phyloP scores from a whole-genome alignment of 2,888 invertebrate genomes.

The Drosophila mercatorum region DNA sequence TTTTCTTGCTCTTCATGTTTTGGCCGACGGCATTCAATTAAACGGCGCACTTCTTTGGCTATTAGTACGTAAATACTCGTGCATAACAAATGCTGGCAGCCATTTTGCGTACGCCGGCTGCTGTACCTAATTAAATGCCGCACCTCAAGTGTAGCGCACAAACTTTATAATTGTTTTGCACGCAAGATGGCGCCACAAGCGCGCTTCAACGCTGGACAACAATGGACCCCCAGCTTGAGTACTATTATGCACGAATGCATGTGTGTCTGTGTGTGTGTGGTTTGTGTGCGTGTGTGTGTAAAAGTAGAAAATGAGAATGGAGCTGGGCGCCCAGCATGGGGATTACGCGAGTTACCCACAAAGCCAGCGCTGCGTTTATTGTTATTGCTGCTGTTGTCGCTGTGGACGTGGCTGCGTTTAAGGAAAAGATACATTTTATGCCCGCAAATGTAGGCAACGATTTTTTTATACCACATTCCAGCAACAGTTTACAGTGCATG shows the following conservation, averaged over 20 bases:
- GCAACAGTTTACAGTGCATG: slow-evolving; percentile 8
- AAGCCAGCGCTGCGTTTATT: slow-evolving; percentile 44
- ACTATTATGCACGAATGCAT: slow-evolving; percentile 2
- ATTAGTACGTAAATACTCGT: slow-evolving; percentile 70
- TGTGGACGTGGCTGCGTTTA: slow-evolving; percentile 12
- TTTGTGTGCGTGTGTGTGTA: not conserved
- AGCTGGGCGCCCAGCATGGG: slow-evolving; percentile 22
- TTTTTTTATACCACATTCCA: not conserved
- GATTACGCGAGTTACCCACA: slow-evolving; percentile 36
- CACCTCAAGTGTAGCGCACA: slow-evolving; percentile 62
- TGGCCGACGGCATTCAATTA: slow-evolving; percentile 72
- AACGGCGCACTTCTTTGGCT: slow-evolving; percentile 67
- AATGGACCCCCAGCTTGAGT: slow-evolving; percentile 40
- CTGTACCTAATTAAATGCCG: slow-evolving; percentile 71
- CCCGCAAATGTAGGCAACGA: slow-evolving; percentile 19
- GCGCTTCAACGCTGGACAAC: slow-evolving; percentile 38
- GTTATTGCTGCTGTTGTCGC: slow-evolving; percentile 38
- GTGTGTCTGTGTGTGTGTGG: not conserved
- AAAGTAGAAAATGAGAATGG: not conserved
- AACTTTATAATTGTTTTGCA: slow-evolving; percentile 76
- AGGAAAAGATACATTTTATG: slow-evolving; percentile 22
- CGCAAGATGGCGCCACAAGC: slow-evolving; percentile 72
- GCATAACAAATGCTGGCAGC: slow-evolving; percentile 60
- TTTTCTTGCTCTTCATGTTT: slow-evolving; percentile 19
- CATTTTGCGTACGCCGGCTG: slow-evolving; percentile 45